Evolutionary conservation across 23 tunicate genomes (phyloP), one percentile per base, ranked within the genome.

Genomic region (Halocynthia aurantium): DNA sequence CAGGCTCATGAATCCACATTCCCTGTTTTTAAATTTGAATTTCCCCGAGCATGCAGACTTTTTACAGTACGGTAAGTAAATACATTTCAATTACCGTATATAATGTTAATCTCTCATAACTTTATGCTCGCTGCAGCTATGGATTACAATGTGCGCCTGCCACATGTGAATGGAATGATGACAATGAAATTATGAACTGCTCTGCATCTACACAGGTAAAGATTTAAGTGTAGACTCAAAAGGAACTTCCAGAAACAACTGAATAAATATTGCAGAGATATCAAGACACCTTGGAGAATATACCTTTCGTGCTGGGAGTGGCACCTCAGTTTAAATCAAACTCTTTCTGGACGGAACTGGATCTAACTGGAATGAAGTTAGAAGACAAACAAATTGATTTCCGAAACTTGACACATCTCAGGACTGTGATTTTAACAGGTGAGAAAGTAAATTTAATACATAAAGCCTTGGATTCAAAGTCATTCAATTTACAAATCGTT

Each of bases 271-370:
- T 31, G 44, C 44, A 31, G 44, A 31, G 44, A 31, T 31, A 31
- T 31, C 44, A 31, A 31, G 44, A 31, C 44, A 31, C 44, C 44
- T 31, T 31, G 44, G 44, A 31, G 44, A 31, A 31, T 31, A 31
- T 31, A 31, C 44, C 44, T 67, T 67, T 15, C 22, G 40, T 0
- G 72, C 72, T 44, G 12, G 72, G 72, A 0, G 22, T 10, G 22
- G 72, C 21, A n/a, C 40, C 22, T 10, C 12, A 12, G 17, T 44
- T 67, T 4, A 67, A 67, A 52, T 51, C 13, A 5, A 84, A 89
- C 55, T 55, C 67, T 5, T 84, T 76, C 61, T 89, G 96, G 96
- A 66, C 9, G 17, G 17, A 57, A 6, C 54, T 89, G 60, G 96
- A 83, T 69, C 53, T 89, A 40, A 69, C 81, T 21, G 72, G 86